These are phyloP conservation scores for Batillaria attramentaria DNA, from an alignment of 1,140 invertebrate genomes.

Conservation along the genomic window DNA sequence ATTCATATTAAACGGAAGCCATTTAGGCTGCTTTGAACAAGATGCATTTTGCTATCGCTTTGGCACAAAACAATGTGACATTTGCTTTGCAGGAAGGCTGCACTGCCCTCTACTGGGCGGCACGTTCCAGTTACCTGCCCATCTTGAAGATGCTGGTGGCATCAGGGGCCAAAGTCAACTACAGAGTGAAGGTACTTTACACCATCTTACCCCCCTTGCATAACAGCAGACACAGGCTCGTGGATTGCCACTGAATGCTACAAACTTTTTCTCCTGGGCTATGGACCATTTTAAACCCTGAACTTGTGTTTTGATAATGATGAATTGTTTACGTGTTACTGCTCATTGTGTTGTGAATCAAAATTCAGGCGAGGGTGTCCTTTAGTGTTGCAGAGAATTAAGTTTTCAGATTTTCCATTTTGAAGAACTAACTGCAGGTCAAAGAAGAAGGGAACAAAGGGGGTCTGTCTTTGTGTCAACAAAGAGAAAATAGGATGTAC, in stretches of 20 bases:
- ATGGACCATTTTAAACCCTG: not conserved
- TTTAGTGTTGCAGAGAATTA: not conserved
- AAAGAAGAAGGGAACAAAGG: too few relatives aligned
- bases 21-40: too few relatives aligned
- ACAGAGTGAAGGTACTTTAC: constrained; percentile 71
- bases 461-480: too few relatives aligned
- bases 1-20: too few relatives aligned
- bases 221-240: not conserved
- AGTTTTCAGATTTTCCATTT: too few relatives aligned
- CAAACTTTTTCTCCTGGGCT: not conserved
- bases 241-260: not conserved
- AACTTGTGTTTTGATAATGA: not conserved
- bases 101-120: constrained; percentile 74
- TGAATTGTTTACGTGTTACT: not conserved
- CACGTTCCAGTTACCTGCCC: constrained; percentile 73
- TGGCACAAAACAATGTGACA: too few relatives aligned
- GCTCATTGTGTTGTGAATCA: too few relatives aligned
- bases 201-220: not conserved
- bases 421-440: too few relatives aligned
- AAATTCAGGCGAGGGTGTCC: not conserved
- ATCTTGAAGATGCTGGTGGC: constrained; percentile 88
- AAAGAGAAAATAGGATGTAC: too few relatives aligned
- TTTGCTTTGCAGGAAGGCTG: constrained; percentile 74
- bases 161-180: constrained; percentile 93
- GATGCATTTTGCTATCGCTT: too few relatives aligned